Conservation (phyloP, 2,113 vertebrate species). For the Pangasianodon hypophthalmus region DNA sequence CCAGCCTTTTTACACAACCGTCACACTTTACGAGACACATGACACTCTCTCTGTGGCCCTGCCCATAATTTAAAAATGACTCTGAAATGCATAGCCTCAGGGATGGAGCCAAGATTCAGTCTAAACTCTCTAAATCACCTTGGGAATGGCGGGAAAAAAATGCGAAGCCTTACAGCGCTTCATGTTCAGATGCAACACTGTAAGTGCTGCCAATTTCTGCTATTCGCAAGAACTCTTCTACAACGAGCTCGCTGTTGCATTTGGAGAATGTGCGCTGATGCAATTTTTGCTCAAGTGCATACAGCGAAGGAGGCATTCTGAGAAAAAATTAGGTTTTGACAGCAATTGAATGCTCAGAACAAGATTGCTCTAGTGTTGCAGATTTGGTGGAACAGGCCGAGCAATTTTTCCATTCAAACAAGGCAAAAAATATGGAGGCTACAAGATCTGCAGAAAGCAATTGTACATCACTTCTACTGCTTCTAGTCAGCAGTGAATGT, state of each 20-base stretch:
- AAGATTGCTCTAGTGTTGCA: not conserved
- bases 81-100: constrained; percentile 57
- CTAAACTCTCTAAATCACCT: constrained; percentile 43
- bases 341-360: constrained; percentile 27
- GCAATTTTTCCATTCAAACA: not conserved
- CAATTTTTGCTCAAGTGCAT: constrained; percentile 13
- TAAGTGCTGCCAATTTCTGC: not conserved
- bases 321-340: not conserved
- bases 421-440: not conserved
- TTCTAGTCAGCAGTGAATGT: not conserved
- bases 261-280: constrained; percentile 32
- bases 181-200: constrained; percentile 6
- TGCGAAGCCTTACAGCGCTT: not conserved
- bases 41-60: constrained; percentile 46
- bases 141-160: not conserved
- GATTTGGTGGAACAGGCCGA: not conserved
- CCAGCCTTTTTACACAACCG: constrained; percentile 42
- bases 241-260: not conserved
- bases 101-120: constrained; percentile 45
- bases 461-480: not conserved
- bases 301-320: not conserved
- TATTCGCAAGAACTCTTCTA: not conserved
- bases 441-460: not conserved
- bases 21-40: constrained; percentile 50
- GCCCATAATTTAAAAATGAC: constrained; percentile 53